Percentiles rank a stretch among this genome's conserved stretches.
Evolutionary conservation across 2,888 invertebrate species (phyloP).

Genomic region (Callinectes sapidus): DNA sequence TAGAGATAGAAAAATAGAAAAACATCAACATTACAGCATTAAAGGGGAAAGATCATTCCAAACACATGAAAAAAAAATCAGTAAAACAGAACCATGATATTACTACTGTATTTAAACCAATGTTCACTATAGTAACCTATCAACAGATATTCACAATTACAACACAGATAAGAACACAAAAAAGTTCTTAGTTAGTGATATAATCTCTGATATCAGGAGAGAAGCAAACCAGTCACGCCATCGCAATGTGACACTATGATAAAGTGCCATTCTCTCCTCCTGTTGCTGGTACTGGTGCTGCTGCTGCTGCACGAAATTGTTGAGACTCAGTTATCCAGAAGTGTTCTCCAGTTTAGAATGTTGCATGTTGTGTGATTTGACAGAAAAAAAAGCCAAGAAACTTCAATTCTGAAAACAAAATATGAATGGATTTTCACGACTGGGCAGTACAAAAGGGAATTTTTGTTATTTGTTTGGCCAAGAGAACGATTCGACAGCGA

Average conservation of each 20-base stretch:
- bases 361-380: neutral
- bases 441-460: neutral
- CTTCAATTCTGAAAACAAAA: neutral
- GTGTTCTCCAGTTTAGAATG: too few species aligned
- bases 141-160: neutral
- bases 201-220: neutral
- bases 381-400: neutral
- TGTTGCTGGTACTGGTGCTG: too few species aligned
- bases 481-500: neutral
- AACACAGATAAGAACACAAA: neutral
- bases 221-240: neutral
- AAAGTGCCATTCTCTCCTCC: too few species aligned
- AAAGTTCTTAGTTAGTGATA: neutral
- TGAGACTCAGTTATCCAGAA: neutral
- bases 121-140: neutral
- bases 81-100: neutral
- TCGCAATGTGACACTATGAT: neutral
- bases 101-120: neutral
- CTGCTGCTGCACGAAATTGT: neutral
- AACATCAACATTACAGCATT: too few species aligned
- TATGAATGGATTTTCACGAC: neutral
- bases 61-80: neutral
- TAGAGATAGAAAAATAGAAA: too few species aligned
- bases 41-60: neutral
- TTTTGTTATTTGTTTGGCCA: neutral